phyloP scores from a whole-genome alignment of 2,888 invertebrate species.

The Arctia plantaginis region DNA sequence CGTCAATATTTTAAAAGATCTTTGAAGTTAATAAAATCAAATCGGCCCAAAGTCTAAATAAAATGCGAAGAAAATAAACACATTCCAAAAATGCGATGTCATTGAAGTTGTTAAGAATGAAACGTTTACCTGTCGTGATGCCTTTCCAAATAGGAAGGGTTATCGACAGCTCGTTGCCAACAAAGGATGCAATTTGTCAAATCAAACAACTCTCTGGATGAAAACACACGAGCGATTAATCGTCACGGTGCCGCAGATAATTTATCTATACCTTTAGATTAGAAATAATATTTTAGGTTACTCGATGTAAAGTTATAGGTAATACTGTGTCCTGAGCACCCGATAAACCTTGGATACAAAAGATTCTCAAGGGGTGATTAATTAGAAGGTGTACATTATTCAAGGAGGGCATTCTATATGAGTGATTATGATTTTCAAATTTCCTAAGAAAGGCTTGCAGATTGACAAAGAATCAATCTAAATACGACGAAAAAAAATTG shows the following conservation, averaged over 20 bases:
- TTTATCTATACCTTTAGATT: not conserved
- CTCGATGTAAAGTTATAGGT: not conserved
- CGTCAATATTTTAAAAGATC: not conserved
- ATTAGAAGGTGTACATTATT: not conserved
- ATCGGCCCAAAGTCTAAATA: not conserved
- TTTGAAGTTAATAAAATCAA: not conserved
- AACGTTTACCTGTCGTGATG: conserved; percentile 67
- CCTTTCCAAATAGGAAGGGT: conserved; percentile 74
- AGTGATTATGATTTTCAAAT: too few species aligned
- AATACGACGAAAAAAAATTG: not conserved
- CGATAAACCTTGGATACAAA: not conserved
- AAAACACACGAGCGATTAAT: conserved; percentile 32
- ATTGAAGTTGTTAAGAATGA: conserved; percentile 60
- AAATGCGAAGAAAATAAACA: conserved; percentile 10
- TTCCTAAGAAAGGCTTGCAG: not conserved
- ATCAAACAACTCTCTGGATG: conserved; percentile 68
- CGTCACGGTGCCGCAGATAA: not conserved
- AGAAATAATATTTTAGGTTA: not conserved
- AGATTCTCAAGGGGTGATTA: not conserved
- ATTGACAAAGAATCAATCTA: not conserved
- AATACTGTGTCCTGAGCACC: not conserved
- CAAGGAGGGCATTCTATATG: too few species aligned
- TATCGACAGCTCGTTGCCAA: conserved; percentile 72
- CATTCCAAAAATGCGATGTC: conserved; percentile 39
- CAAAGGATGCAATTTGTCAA: conserved; percentile 83